Conservation (phyloP, 2,113 vertebrate genomes). For the Neopipo cinnamomea region DNA sequence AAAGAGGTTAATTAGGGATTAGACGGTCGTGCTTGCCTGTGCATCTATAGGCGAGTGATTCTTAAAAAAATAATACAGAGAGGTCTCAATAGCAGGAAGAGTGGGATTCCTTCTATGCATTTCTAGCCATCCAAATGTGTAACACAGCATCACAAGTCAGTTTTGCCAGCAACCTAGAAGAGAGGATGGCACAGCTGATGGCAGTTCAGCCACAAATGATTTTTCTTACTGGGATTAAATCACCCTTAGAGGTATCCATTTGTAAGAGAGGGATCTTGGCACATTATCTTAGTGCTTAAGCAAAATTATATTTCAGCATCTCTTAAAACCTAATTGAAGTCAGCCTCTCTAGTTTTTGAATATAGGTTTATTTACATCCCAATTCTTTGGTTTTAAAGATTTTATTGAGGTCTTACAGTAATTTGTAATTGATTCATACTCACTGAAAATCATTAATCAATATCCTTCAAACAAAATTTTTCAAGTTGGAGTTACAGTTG, state of each 20-base stretch:
- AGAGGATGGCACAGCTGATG: background rate
- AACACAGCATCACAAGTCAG: background rate
- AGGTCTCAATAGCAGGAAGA: background rate
- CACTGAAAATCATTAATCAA: background rate
- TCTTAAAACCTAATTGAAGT: background rate
- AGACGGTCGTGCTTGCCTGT: background rate
- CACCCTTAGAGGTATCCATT: background rate
- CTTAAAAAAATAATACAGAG: background rate
- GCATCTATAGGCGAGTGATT: background rate
- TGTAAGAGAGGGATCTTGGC: background rate
- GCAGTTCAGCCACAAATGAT: background rate
- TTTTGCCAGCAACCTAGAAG: background rate
- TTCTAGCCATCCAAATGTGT: background rate
- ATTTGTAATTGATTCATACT: background rate
- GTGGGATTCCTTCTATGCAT: background rate
- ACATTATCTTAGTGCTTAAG: background rate
- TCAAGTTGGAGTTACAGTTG: background rate
- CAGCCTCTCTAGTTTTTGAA: background rate
- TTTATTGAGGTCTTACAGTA: background rate
- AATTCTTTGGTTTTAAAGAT: background rate
- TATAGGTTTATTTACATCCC: background rate
- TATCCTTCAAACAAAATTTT: background rate
- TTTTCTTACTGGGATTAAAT: background rate
- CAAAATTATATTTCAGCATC: background rate
- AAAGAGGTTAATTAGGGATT: slow-evolving; percentile 6